These are phyloP conservation scores for Mantis religiosa DNA, from an alignment of 2,888 invertebrate species.

Conservation along the genomic window DNA sequence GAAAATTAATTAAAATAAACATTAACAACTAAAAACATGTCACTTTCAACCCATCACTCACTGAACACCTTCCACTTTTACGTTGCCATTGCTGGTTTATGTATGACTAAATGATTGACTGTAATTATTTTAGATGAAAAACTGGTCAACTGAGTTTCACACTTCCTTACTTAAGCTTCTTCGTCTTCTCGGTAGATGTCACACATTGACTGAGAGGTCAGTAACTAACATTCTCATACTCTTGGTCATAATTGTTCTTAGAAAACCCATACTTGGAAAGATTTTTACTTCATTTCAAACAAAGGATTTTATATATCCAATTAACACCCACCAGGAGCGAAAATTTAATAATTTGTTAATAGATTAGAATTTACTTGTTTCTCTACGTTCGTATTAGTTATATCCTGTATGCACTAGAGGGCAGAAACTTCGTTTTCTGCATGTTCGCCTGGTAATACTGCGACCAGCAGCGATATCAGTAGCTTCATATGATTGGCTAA, in stretches of 20 bases:
- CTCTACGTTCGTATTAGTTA: background rate
- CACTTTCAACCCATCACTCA: slow-evolving; percentile 4
- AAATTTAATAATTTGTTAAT: background rate
- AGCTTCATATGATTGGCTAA: slow-evolving; percentile 24
- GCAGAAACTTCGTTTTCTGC: background rate
- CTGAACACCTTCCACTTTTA: background rate
- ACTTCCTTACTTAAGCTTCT: background rate
- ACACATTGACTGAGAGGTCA: background rate
- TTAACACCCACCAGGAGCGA: too few relatives aligned
- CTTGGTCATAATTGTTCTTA: too few relatives aligned
- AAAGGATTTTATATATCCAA: too few relatives aligned
- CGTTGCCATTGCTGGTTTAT: slow-evolving; percentile 16
- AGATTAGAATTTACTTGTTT: background rate
- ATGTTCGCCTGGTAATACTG: background rate
- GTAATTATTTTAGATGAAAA: background rate
- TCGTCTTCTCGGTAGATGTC: background rate
- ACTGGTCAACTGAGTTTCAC: background rate
- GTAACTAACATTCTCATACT: too few relatives aligned
- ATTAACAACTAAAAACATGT: background rate
- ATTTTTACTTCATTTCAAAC: too few relatives aligned
- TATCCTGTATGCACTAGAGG: background rate
- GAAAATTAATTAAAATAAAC: background rate
- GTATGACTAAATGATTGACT: slow-evolving; percentile 11
- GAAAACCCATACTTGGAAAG: too few relatives aligned
- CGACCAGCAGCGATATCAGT: background rate